Conservation (phyloP, 64 coral and sea anemone species). For the Trachythela sp. region DNA sequence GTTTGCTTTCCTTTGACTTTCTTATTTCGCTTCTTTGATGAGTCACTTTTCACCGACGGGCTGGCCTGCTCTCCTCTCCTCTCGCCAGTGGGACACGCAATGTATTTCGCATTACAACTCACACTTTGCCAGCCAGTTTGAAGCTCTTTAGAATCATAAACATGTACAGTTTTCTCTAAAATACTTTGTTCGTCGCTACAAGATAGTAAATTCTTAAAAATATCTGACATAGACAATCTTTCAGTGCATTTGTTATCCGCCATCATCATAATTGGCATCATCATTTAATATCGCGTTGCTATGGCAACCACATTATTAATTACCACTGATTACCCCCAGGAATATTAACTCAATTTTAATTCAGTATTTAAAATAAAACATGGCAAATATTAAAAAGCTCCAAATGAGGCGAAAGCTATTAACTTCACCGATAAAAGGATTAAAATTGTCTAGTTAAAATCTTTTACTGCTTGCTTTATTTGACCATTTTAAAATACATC, state of each 20-base stretch:
- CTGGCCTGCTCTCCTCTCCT: not conserved
- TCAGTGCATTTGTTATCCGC: not conserved
- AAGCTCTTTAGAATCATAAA: slow-evolving; percentile 2
- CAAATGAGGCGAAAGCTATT: too few species aligned
- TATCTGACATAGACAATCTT: not conserved
- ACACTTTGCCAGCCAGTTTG: not conserved
- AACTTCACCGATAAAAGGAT: too few species aligned
- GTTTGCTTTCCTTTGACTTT: not conserved
- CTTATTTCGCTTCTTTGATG: not conserved
- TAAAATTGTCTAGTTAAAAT: too few species aligned
- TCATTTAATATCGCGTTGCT: not conserved
- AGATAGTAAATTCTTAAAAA: not conserved
- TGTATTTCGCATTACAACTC: slow-evolving; percentile 7
- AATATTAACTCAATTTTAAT: too few species aligned
- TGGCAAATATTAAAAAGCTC: too few species aligned
- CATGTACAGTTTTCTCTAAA: not conserved
- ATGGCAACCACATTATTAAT: not conserved
- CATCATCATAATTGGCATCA: too few species aligned
- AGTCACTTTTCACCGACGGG: not conserved
- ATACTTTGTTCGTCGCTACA: not conserved
- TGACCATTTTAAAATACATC: too few species aligned
- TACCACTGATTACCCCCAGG: not conserved
- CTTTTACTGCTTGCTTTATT: too few species aligned
- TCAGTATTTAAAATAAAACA: too few species aligned
- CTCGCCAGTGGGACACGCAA: not conserved